A percentile compares a stretch with the other conserved stretches of the same genome.
Evolutionary conservation across 1,140 invertebrate species (phyloP).

Genomic region (Capitella teleta): DNA sequence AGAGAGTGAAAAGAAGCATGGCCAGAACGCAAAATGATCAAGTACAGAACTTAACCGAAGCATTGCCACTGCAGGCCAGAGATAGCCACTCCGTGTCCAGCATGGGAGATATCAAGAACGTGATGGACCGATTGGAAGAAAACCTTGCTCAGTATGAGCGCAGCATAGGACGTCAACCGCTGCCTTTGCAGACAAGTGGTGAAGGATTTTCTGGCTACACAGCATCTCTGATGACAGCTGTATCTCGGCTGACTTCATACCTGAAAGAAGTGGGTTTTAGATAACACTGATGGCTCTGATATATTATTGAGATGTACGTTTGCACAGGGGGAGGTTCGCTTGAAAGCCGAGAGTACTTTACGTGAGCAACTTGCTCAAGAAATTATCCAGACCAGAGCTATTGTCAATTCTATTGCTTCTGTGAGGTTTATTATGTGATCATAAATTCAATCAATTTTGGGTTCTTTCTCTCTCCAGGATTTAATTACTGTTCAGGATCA

Average conservation of each 20-base stretch:
- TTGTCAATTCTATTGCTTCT: conserved; percentile 30
- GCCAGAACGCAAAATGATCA: too few species aligned
- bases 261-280: conserved; percentile 24
- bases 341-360: conserved; percentile 24
- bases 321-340: conserved; percentile 24
- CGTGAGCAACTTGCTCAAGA: conserved; percentile 32
- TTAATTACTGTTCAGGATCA: too few species aligned
- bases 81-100: too few species aligned
- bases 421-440: conserved; percentile 16
- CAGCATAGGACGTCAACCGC: conserved; percentile 21
- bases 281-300: not conserved
- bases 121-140: conserved; percentile 24
- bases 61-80: too few species aligned
- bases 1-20: not conserved
- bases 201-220: conserved; percentile 35
- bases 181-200: too few species aligned
- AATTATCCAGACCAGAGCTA: conserved; percentile 22
- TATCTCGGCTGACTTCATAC: conserved; percentile 27
- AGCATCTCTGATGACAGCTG: conserved; percentile 27
- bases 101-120: too few species aligned
- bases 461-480: too few species aligned
- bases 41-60: too few species aligned
- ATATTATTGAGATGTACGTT: not conserved
- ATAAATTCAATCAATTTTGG: too few species aligned
- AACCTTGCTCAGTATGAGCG: conserved; percentile 30